Percentiles rank a stretch among this genome's conserved stretches.
phyloP scores from a whole-genome alignment of 2,888 invertebrate genomes.

The Andrena bucephala region DNA sequence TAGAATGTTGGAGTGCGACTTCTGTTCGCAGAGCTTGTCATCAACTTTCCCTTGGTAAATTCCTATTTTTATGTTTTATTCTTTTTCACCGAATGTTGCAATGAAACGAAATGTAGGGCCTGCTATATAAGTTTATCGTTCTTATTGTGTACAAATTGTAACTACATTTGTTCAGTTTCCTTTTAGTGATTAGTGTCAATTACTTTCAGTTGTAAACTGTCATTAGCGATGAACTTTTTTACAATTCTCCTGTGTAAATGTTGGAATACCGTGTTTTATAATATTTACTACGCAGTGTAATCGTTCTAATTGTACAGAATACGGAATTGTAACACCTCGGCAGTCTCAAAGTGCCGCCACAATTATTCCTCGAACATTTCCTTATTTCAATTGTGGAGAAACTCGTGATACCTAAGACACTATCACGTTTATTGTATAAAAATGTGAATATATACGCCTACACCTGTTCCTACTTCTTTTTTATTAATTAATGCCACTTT shows the following conservation, averaged over 20 bases:
- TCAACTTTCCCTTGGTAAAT: neutral
- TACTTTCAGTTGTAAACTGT: constrained; percentile 25
- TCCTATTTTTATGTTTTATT: constrained; percentile 3
- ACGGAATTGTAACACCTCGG: constrained; percentile 17
- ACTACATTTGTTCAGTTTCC: constrained; percentile 12
- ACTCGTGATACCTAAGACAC: constrained; percentile 46
- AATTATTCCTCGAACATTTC: constrained; percentile 2
- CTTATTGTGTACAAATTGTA: constrained; percentile 41
- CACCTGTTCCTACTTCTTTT: constrained; percentile 51
- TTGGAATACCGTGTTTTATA: constrained; percentile 38
- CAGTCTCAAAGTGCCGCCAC: neutral
- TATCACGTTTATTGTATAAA: constrained; percentile 52
- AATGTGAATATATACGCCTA: constrained; percentile 53
- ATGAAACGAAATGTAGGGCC: constrained; percentile 7
- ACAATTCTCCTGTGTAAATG: constrained; percentile 25
- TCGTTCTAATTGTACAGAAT: constrained; percentile 37
- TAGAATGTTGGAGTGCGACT: constrained; percentile 34
- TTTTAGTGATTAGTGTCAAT: constrained; percentile 12
- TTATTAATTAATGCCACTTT: constrained; percentile 38
- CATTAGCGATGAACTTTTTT: neutral
- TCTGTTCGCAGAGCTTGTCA: neutral
- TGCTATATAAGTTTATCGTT: constrained; percentile 4
- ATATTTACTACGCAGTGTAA: constrained; percentile 22
- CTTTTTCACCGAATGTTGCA: neutral
- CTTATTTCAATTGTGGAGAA: constrained; percentile 38